Base-by-base conservation (phyloP, 1,140 invertebrate genomes). In the Ectropis grisescens region DNA sequence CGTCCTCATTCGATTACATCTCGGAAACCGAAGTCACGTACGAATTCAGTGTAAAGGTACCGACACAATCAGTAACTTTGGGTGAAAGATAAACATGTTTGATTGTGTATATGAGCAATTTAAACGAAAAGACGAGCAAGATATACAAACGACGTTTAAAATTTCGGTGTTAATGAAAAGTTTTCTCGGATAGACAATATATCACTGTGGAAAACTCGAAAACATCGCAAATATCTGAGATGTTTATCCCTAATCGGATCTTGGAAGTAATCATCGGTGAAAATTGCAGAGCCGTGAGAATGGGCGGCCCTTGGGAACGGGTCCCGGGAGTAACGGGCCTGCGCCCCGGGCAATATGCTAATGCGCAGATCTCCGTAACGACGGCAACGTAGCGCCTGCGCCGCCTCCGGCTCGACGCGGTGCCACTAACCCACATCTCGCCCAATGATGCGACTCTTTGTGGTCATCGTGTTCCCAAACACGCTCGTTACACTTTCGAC, bases 401-500 rank as follows among this genome's bases (percentile, higher is more conserved):
- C 46, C 47, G 54, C 51, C 47, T 54, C 44, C 38, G 53, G 62
- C 70, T 47, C 38, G 52, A 62, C 70, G 49, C 38, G 52, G 65
- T 72, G 50, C 68, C 35, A 78, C 68, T 80, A 71, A 80, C 75
- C 75, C 57, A 75, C 72, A 71, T 78, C 65, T 69, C 57, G 32
- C 33, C 39, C 58, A 57, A 59, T 67, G 69, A 74, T 71, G 60
- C 55, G 60, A 52, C 67, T 69, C 61, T 58, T 71, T 61, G 59
- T 58, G 49, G 58, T 53, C 60, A 61, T 51, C 55, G 50, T 58
- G 59, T 65, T 67, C 50, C 57, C 61, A 59, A 70, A 70, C 56
- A 74, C 61, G 56, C 58, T 71, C 56, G 68, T 69, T 74, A 71
- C 70, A 79, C 74, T 75, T 75, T 75, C 69, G 58, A 66, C 67